A percentile compares a stretch with the other conserved stretches of the same genome.
Evolutionary conservation across 2,113 vertebrate genomes (phyloP).

Genomic region (Pelmatolapia mariae): DNA sequence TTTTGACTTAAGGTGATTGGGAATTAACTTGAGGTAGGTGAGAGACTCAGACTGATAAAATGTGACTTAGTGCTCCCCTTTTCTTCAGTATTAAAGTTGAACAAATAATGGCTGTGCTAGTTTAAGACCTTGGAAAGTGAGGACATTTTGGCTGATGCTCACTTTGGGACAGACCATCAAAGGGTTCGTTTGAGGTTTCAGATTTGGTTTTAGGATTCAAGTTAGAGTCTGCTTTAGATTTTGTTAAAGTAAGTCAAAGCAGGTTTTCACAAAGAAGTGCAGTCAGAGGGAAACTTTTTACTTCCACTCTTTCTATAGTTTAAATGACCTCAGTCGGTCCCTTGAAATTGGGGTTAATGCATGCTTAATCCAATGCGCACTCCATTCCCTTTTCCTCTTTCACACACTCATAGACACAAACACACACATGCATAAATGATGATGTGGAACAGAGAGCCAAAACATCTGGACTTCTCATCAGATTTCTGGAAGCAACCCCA

Average conservation of each 20-base stretch:
- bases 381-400: neutral
- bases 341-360: neutral
- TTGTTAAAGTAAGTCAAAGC: neutral
- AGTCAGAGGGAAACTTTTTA: neutral
- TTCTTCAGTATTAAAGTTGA: neutral
- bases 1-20: neutral
- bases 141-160: neutral
- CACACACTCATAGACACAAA: neutral
- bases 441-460: conserved; percentile 15
- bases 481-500: neutral
- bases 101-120: neutral
- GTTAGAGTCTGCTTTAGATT: neutral
- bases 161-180: neutral
- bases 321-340: neutral
- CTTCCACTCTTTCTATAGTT: neutral
- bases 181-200: neutral
- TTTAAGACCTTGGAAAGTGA: neutral
- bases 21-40: neutral
- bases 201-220: neutral
- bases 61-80: neutral
- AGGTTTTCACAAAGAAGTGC: neutral
- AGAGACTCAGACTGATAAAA: neutral
- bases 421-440: neutral
- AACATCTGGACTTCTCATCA: conserved; percentile 61
- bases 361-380: neutral